Percentiles rank a stretch among this genome's conserved stretches.
Evolutionary conservation across 2,888 invertebrate species (phyloP).

Genomic region (Torymus texanus): DNA sequence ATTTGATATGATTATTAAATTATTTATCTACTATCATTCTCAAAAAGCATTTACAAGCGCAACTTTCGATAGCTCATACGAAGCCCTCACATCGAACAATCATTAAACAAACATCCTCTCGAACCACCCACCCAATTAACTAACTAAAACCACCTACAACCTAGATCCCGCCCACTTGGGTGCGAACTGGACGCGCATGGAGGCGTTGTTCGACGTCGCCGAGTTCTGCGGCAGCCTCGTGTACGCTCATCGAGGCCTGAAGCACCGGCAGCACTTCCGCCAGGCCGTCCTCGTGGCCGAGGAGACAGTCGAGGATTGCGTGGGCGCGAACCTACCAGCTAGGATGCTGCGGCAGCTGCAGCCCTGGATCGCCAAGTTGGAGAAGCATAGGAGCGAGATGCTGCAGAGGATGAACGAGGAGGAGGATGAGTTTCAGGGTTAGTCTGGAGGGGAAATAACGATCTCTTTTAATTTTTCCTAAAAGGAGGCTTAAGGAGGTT

Average conservation of each 20-base stretch:
- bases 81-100: no score
- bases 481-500: background rate
- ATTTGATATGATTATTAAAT: no score
- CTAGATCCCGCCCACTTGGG: slow-evolving; percentile 65
- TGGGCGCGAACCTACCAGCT: slow-evolving; percentile 66
- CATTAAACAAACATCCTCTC: no score
- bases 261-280: slow-evolving; percentile 61
- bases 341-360: slow-evolving; percentile 61
- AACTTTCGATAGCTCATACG: no score
- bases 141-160: background rate
- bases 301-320: slow-evolving; percentile 69
- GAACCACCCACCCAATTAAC: no score
- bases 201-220: slow-evolving; percentile 65
- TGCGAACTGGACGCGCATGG: slow-evolving; percentile 64
- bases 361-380: slow-evolving; percentile 66
- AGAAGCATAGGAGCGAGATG: slow-evolving; percentile 59
- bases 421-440: slow-evolving; percentile 69
- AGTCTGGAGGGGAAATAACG: background rate
- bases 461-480: background rate
- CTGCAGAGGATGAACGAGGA: slow-evolving; percentile 64
- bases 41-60: no score
- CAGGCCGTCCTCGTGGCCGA: slow-evolving; percentile 64
- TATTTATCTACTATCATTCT: no score
- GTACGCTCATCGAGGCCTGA: slow-evolving; percentile 65
- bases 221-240: slow-evolving; percentile 68